These are phyloP conservation scores for Porites rus DNA, from an alignment of 92 coral and sea anemone genomes.

Conservation along the genomic window DNA sequence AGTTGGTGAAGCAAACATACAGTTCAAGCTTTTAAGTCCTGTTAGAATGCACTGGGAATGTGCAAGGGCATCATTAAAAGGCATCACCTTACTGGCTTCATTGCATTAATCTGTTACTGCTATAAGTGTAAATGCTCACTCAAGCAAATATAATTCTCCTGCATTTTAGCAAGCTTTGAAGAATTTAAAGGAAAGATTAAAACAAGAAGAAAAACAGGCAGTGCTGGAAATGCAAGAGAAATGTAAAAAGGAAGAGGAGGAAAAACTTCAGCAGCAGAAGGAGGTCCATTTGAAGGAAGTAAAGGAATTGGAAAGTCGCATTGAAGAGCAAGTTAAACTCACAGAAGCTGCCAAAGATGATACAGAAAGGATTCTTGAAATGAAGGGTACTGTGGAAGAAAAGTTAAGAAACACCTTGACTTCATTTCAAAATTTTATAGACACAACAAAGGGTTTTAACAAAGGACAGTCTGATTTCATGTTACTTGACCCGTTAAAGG, in stretches of 20 bases:
- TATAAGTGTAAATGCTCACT: neutral
- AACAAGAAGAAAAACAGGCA: conserved; percentile 67
- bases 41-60: no score
- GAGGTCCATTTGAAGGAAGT: conserved; percentile 68
- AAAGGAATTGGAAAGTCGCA: conserved; percentile 63
- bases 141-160: neutral
- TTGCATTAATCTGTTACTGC: no score
- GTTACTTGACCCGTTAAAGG: conserved; percentile 54
- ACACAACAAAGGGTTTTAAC: conserved; percentile 86
- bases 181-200: conserved; percentile 76
- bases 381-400: conserved; percentile 68
- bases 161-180: conserved; percentile 77
- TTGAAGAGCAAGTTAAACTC: conserved; percentile 53
- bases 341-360: conserved; percentile 62
- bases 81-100: no score
- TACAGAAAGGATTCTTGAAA: conserved; percentile 54
- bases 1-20: no score
- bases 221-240: conserved; percentile 70
- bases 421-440: conserved; percentile 90
- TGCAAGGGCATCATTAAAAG: no score
- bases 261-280: conserved; percentile 56
- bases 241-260: conserved; percentile 68
- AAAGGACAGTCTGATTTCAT: conserved; percentile 91
- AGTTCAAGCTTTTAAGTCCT: no score
- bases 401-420: conserved; percentile 69